Evolutionary conservation across 1,140 invertebrate genomes (phyloP), one percentile per base, ranked within the genome.

Genomic region (Trinorchestia longiramus): DNA sequence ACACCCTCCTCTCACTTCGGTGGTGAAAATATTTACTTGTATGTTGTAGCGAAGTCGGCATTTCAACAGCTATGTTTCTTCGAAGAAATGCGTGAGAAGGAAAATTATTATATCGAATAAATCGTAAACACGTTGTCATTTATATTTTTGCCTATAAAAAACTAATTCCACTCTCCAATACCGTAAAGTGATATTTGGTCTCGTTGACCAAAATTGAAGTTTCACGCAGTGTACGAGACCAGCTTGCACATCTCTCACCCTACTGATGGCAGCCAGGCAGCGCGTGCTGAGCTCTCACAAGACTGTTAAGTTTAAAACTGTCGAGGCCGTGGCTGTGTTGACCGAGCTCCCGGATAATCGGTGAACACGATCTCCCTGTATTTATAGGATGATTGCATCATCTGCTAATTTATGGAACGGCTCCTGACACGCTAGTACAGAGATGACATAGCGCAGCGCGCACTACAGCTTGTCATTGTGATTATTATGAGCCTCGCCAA

Each of bases 361-460:
- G 40, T 47, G 92, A 45, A 94, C 92, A 94, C 92, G 92, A 94
- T 94, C 43, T 42, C 92, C 43, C 92, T 94, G 92, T 94, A 94
- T 94, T 94, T 94, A 94, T 94, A 94, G 44, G 43, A 94, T 94
- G 44, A 94, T 94, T 94, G 44, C 92, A 94, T 45, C 92, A 94
- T 94, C 92, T 94, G 43, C 44, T 94, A 94, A 94, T 94, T 94
- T 94, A 94, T 94, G 92, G 92, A 47, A 94, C 43, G 92, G 92
- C 44, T 45, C 92, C 43, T n/a, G 43, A 47, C 92, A 94, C 92
- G 92, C 92, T 47, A 94, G 36, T 90, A 90, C 41, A 4, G 41
- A 90, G 88, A 90, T 90, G n/a, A 90, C 15, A 90, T 90, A 90
- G 88, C 88, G 41, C 43, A 43, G 88, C 43, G 88, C 15, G n/a